phyloP scores from a whole-genome alignment of 2,888 invertebrate genomes.

The Melikaiella ostensackeni region DNA sequence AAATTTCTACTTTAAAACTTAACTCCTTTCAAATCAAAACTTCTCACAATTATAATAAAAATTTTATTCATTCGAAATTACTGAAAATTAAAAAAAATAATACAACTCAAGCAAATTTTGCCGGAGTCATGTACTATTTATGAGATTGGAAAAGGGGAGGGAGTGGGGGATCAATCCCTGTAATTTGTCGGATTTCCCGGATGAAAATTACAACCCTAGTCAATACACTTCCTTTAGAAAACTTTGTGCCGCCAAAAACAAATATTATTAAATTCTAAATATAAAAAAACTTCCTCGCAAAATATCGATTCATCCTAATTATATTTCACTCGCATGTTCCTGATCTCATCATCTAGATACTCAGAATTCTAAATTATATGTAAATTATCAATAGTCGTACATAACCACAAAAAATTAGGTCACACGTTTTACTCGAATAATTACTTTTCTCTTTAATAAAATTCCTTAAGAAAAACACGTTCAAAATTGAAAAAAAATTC shows the following conservation, averaged over 20 bases:
- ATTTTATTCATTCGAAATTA: neutral
- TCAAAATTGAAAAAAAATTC: neutral
- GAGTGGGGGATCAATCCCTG: too few species aligned
- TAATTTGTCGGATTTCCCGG: too few species aligned
- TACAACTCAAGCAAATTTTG: too few species aligned
- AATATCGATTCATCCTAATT: neutral
- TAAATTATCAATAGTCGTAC: neutral
- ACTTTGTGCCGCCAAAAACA: neutral
- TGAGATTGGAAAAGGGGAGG: too few species aligned
- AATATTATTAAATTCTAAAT: neutral
- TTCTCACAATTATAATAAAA: too few species aligned
- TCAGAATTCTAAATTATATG: neutral
- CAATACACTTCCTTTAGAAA: neutral
- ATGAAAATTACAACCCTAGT: neutral
- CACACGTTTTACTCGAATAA: neutral
- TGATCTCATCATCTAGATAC: neutral
- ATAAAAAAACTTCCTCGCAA: neutral
- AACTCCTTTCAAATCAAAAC: neutral
- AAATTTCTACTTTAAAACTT: neutral
- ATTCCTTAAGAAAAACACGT: neutral
- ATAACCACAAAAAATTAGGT: conserved; percentile 10
- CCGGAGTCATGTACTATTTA: too few species aligned
- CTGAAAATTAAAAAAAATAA: neutral
- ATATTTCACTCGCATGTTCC: neutral
- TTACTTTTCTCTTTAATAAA: neutral